Evolutionary conservation across 53 echinoderm and acorn worm species (phyloP).

Genomic region (Hippasteria phrygiana): DNA sequence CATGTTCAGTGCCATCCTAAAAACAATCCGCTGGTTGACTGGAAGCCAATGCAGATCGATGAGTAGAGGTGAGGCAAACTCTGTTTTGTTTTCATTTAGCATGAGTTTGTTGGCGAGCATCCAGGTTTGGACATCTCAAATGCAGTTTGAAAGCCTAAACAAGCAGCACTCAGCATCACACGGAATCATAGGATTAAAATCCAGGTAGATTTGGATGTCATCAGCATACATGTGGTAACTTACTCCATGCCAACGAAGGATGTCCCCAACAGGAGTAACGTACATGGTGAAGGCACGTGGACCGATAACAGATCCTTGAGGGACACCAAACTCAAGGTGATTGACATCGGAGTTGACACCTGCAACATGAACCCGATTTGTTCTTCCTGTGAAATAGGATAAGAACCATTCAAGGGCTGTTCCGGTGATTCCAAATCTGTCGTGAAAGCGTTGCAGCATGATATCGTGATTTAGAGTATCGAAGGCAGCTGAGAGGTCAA

Average conservation of each 20-base stretch:
- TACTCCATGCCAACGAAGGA: constrained; percentile 1
- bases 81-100: constrained; percentile 47
- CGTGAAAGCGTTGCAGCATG: constrained; percentile 3
- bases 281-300: constrained; percentile 23
- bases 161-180: constrained; percentile 20
- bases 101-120: constrained; percentile 27
- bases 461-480: constrained; percentile 12
- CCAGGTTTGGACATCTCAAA: constrained; percentile 34
- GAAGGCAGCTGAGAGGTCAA: constrained; percentile 15
- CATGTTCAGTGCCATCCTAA: too few relatives aligned
- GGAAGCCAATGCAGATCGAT: too few relatives aligned
- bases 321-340: neutral
- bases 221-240: constrained; percentile 10
- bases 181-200: neutral
- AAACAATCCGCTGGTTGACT: too few relatives aligned
- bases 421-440: constrained; percentile 37
- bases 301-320: constrained; percentile 27
- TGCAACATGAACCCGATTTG: neutral
- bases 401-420: constrained; percentile 28
- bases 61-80: constrained; percentile 24
- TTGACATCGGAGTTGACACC: neutral
- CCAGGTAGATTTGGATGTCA: constrained; percentile 1
- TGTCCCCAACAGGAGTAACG: constrained; percentile 4
- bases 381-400: constrained; percentile 7
- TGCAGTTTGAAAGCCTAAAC: constrained; percentile 18